Evolutionary conservation across 2,113 vertebrate species (phyloP).

Genomic region (Pituophis catenifer): DNA sequence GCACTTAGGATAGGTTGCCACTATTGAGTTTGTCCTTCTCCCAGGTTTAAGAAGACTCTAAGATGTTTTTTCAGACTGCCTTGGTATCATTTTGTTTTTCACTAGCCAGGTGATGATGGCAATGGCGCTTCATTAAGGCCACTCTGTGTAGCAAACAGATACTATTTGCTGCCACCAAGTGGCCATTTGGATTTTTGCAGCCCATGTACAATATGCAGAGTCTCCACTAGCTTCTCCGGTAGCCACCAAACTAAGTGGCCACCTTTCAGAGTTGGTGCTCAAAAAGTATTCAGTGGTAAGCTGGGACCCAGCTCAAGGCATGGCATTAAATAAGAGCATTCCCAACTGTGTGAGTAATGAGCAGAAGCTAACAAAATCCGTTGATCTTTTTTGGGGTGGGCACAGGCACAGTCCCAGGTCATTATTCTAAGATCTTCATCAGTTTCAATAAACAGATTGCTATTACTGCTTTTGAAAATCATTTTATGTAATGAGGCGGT

Average conservation of each 20-base stretch:
- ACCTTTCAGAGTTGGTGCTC: background rate
- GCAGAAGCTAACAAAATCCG: background rate
- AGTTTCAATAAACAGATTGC: background rate
- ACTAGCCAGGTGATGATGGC: background rate
- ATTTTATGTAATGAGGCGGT: background rate
- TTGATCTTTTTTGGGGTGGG: background rate
- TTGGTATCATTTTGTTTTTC: background rate
- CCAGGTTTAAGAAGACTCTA: background rate
- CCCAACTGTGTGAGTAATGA: background rate
- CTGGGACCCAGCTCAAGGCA: background rate
- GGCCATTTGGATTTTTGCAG: background rate
- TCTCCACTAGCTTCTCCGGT: background rate
- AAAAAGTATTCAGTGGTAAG: background rate
- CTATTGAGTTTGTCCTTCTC: background rate
- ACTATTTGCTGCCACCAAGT: background rate
- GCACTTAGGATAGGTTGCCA: background rate
- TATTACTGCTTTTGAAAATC: constrained; percentile 17
- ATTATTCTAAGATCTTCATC: background rate
- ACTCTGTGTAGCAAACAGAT: background rate
- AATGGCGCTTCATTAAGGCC: background rate
- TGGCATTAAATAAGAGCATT: background rate
- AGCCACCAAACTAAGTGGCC: background rate
- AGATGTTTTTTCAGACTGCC: background rate
- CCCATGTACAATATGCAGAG: background rate
- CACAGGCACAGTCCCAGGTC: background rate